phyloP scores from a whole-genome alignment of 2,888 invertebrate species.

The Troides helena region DNA sequence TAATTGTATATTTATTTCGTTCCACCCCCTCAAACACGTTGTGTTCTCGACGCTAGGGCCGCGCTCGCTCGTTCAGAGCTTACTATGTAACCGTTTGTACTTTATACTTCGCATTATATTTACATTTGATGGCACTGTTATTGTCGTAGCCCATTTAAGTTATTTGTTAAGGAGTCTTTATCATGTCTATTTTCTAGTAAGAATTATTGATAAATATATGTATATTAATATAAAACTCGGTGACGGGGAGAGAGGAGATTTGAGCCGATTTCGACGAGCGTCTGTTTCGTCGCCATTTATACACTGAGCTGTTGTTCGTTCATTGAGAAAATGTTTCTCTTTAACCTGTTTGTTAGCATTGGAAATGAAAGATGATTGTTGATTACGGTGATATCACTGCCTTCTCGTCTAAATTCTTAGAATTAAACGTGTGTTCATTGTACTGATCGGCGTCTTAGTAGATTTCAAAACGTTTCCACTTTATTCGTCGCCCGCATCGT shows the following conservation, averaged over 20 bases:
- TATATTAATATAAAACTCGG: conserved; percentile 60
- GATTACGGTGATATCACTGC: conserved; percentile 63
- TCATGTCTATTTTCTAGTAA: conserved; percentile 78
- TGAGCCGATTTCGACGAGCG: conserved; percentile 71
- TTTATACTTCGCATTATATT: conserved; percentile 69
- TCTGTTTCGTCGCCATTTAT: conserved; percentile 69
- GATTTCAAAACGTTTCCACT: no score
- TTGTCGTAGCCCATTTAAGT: conserved; percentile 67
- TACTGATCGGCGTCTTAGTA: conserved; percentile 36
- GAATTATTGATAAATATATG: conserved; percentile 72
- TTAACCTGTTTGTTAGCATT: conserved; percentile 58
- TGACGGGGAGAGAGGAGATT: conserved; percentile 40
- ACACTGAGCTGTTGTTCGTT: conserved; percentile 59
- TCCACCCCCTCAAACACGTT: conserved; percentile 3
- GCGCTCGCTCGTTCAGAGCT: conserved; percentile 65
- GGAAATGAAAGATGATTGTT: conserved; percentile 45
- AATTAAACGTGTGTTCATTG: conserved; percentile 62
- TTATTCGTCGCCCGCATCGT: no score
- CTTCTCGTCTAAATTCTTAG: conserved; percentile 55
- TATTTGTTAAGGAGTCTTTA: conserved; percentile 78
- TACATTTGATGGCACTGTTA: conserved; percentile 76
- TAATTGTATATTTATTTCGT: conserved; percentile 29
- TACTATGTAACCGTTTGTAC: conserved; percentile 67
- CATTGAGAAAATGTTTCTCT: conserved; percentile 49
- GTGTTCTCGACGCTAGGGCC: conserved; percentile 44